Conservation (phyloP, 2,797 vertebrate genomes). For the Ibycter americanus region DNA sequence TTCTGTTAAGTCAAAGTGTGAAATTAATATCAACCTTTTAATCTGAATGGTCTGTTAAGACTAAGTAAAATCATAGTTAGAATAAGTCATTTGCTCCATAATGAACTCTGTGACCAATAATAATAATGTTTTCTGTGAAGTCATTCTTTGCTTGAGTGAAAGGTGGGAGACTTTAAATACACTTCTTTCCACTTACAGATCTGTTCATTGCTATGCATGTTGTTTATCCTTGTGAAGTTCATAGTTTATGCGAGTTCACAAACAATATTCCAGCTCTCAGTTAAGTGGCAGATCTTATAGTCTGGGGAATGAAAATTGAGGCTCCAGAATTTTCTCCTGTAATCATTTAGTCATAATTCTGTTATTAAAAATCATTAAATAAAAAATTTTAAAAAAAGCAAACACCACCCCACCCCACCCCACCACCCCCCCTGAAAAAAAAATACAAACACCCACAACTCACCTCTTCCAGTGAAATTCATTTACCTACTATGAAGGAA, state of each 20-base stretch:
- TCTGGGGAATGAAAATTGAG: neutral
- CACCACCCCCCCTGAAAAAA: too few relatives aligned
- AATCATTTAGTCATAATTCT: neutral
- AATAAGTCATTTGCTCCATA: neutral
- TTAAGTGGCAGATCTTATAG: neutral
- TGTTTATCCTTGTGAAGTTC: neutral
- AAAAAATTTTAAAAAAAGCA: too few relatives aligned
- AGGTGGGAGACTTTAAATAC: conserved; percentile 40
- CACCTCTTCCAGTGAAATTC: neutral
- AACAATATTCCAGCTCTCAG: neutral
- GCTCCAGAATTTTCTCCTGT: conserved; percentile 27
- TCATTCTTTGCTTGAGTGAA: conserved; percentile 11
- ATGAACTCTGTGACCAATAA: conserved; percentile 28
- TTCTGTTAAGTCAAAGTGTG: neutral
- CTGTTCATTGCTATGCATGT: neutral
- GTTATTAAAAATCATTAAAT: conserved; percentile 11
- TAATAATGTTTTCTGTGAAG: neutral
- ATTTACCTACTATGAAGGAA: conserved; percentile 23
- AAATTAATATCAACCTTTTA: neutral
- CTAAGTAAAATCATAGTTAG: neutral
- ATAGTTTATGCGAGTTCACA: neutral
- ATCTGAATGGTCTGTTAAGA: neutral
- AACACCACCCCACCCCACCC: too few relatives aligned
- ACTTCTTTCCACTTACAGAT: conserved; percentile 12
- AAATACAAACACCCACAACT: rapidly evolving